Base-by-base conservation (phyloP, 2,113 vertebrate species). In the Otis tarda region DNA sequence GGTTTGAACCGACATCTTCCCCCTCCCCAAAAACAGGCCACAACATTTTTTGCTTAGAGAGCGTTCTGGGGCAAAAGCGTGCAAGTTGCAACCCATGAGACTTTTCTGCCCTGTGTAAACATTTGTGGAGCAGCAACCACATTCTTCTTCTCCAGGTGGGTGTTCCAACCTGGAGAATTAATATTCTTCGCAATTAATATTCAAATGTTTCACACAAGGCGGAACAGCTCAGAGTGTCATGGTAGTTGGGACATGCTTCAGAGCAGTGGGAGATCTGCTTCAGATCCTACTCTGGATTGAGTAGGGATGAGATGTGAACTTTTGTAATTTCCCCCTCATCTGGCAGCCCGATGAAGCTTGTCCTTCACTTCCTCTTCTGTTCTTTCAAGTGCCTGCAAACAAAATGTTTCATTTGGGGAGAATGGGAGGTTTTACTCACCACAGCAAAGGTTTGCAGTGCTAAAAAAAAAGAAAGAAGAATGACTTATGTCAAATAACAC, bases 321-420 rank as follows among this genome's bases (percentile, higher is more conserved):
- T 95, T 89, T 87, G 87, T 77, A 95, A 95, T 91, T 95, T 95
- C 91, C 91, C 95, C 39, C 70, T 89, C 96, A 96, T 97, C 95
- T 96, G 95, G 95, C 94, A 95, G 84, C 87, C 95, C 0, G 53
- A 93, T 97, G 95, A 96, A 95, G 53, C 74, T 67, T 18, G 7
- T 95, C 57, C 57, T 93, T 82, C 8, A 14, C 87, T 96, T 96
- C 94, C 89, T 94, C 35, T 91, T 82, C 83, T 91, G 27, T 77
- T 89, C 89, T 96, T 96, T 97, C 69, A 94, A 95, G 91, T 95
- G 91, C 31, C 61, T 95, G 77, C 77, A 85, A 95, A 95, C 35
- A 73, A 82, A 96, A 89, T 65, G 82, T 91, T 91, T 94, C 81
- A 49, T 84, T 64, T 91, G 57, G 5, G 68, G 70, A 61, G 69